Percentiles rank a stretch among this genome's conserved stretches.
phyloP scores from a whole-genome alignment of 2,888 invertebrate genomes.

The Cordylochernes scorpioides region DNA sequence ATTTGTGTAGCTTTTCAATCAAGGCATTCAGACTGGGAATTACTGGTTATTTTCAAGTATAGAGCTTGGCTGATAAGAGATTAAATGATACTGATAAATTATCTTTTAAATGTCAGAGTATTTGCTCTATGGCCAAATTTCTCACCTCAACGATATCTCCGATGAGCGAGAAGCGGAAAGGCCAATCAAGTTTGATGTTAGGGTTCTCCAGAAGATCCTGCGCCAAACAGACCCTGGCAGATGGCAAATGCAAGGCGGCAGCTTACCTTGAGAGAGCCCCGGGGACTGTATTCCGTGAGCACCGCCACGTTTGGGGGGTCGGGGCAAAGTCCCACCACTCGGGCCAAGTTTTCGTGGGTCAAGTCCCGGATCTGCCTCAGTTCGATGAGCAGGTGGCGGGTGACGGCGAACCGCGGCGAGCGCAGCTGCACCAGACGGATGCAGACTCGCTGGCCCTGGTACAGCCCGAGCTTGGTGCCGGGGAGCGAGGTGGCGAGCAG shows the following conservation, averaged over 20 bases:
- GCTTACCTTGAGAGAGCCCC: slow-evolving; percentile 37
- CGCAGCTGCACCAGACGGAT: slow-evolving; percentile 10
- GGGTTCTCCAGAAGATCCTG: slow-evolving; percentile 3
- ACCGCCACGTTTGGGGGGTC: slow-evolving; percentile 46
- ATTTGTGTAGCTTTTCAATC: too few species aligned
- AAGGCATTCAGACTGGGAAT: too few species aligned
- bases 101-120: too few species aligned
- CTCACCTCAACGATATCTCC: slow-evolving; percentile 26
- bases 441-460: slow-evolving; percentile 4
- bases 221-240: not conserved
- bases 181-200: slow-evolving; percentile 6
- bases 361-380: slow-evolving; percentile 44
- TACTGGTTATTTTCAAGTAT: too few species aligned
- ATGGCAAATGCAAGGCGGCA: not conserved
- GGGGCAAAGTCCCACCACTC: slow-evolving; percentile 61
- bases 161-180: slow-evolving; percentile 8
- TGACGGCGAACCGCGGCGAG: slow-evolving; percentile 13
- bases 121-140: too few species aligned
- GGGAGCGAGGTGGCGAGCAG: too few species aligned
- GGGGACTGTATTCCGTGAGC: slow-evolving; percentile 60
- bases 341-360: slow-evolving; percentile 58
- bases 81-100: too few species aligned
- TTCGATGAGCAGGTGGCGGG: slow-evolving; percentile 31
- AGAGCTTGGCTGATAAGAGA: too few species aligned
- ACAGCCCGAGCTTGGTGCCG: slow-evolving; percentile 2